These are phyloP conservation scores for Fundulus diaphanus DNA, from an alignment of 2,797 vertebrate species.

Conservation along the genomic window DNA sequence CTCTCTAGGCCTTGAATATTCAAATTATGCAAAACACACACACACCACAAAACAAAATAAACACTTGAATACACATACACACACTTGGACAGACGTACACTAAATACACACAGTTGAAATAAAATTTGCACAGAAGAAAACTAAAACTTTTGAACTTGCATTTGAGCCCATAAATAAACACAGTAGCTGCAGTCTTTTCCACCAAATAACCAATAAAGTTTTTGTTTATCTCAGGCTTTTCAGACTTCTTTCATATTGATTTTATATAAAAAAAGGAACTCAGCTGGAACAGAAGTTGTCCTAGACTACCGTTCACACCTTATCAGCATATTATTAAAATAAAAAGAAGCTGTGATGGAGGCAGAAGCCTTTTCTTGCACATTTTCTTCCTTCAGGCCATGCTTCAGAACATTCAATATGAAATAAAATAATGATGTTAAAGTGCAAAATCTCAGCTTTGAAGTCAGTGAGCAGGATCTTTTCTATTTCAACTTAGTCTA, in stretches of 20 bases:
- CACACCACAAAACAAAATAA: not conserved
- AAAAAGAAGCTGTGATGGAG: not conserved
- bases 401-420: conserved; percentile 4
- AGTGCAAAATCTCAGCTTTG: not conserved
- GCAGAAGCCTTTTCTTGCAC: not conserved
- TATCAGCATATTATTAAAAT: not conserved
- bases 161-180: no score
- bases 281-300: not conserved
- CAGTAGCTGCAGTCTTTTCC: not conserved
- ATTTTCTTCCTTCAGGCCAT: not conserved
- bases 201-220: not conserved
- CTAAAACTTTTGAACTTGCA: not conserved
- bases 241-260: conserved; percentile 2
- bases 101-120: not conserved
- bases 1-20: not conserved
- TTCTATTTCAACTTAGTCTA: not conserved
- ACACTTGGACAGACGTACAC: no score
- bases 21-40: not conserved
- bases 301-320: not conserved
- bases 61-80: not conserved
- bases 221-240: conserved; percentile 1
- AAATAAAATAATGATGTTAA: conserved; percentile 1
- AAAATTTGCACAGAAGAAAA: not conserved
- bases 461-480: not conserved
- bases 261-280: not conserved